Evolutionary conservation across 1,140 invertebrate genomes (phyloP).

Genomic region (Saccostrea cuccullata): DNA sequence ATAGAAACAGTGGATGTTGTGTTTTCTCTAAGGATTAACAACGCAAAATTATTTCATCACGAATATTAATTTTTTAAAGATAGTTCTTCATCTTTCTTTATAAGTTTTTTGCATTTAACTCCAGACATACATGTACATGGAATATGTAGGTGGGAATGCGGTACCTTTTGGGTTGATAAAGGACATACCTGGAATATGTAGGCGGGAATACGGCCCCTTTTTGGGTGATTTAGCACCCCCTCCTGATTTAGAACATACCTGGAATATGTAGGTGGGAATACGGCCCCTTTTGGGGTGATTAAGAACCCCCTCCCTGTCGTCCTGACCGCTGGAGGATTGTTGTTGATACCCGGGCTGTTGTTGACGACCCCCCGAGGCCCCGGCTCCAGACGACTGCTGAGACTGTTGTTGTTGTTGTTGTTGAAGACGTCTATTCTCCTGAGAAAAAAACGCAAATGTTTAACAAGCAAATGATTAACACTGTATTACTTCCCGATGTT

Average conservation of each 20-base stretch:
- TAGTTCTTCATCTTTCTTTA: too few relatives aligned
- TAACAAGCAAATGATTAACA: too few relatives aligned
- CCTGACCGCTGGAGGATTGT: slow-evolving; percentile 46
- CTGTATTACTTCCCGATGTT: too few relatives aligned
- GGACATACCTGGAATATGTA: slow-evolving; percentile 74
- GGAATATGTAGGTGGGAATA: slow-evolving; percentile 74
- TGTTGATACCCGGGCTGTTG: neutral
- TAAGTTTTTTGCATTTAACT: neutral
- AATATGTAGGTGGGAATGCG: slow-evolving; percentile 74
- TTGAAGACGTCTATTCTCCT: slow-evolving; percentile 45
- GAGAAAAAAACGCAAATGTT: neutral
- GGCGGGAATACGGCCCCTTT: too few relatives aligned
- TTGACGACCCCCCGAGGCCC: slow-evolving; percentile 5
- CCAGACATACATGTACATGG: slow-evolving; percentile 68
- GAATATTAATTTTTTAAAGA: too few relatives aligned
- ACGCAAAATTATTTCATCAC: too few relatives aligned
- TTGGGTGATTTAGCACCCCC: too few relatives aligned
- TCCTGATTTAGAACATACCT: too few relatives aligned
- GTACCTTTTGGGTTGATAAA: slow-evolving; percentile 73
- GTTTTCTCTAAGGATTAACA: slow-evolving; percentile 69
- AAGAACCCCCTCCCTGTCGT: slow-evolving; percentile 73
- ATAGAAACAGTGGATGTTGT: slow-evolving; percentile 76
- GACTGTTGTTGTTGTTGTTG: too few relatives aligned
- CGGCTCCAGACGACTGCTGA: slow-evolving; percentile 26
- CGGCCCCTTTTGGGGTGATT: slow-evolving; percentile 73